These are phyloP conservation scores for Helicolenus hilgendorfi DNA, from an alignment of 2,797 vertebrate genomes.

Conservation along the genomic window DNA sequence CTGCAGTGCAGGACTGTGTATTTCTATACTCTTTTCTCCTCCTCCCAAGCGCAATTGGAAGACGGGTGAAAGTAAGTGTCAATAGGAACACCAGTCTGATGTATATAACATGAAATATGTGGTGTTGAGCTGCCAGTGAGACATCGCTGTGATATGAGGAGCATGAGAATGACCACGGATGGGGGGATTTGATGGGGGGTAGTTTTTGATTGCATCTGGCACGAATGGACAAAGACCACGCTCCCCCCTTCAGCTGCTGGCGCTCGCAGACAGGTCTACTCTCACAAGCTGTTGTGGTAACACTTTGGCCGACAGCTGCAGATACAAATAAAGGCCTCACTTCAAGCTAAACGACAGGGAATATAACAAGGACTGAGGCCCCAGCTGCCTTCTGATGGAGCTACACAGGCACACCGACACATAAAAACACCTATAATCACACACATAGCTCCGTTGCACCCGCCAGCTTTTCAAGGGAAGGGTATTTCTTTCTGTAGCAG, in stretches of 20 bases:
- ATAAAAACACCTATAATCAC: slow-evolving; percentile 58
- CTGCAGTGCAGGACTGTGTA: not conserved
- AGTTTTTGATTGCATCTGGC: slow-evolving; percentile 78
- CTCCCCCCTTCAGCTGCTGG: slow-evolving; percentile 65
- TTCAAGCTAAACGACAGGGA: slow-evolving; percentile 72
- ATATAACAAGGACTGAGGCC: slow-evolving; percentile 72
- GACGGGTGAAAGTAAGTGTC: slow-evolving; percentile 26
- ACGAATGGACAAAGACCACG: slow-evolving; percentile 72
- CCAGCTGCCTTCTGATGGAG: slow-evolving; percentile 63
- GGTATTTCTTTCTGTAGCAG: slow-evolving; percentile 2
- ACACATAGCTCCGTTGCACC: slow-evolving; percentile 25
- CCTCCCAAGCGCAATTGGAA: not conserved
- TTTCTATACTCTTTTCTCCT: not conserved
- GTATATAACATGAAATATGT: slow-evolving; percentile 26
- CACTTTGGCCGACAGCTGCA: slow-evolving; percentile 78
- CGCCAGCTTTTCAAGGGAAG: slow-evolving; percentile 14
- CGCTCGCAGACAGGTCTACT: slow-evolving; percentile 76
- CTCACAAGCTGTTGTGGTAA: slow-evolving; percentile 68
- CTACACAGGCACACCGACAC: slow-evolving; percentile 23
- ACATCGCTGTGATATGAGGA: slow-evolving; percentile 38
- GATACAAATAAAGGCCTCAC: slow-evolving; percentile 79
- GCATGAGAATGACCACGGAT: slow-evolving; percentile 5
- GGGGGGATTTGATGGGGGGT: not conserved
- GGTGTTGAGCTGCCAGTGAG: slow-evolving; percentile 24
- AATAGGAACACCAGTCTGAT: not conserved